Base-by-base conservation (phyloP, 2,113 vertebrate species). In the Chionis minor region DNA sequence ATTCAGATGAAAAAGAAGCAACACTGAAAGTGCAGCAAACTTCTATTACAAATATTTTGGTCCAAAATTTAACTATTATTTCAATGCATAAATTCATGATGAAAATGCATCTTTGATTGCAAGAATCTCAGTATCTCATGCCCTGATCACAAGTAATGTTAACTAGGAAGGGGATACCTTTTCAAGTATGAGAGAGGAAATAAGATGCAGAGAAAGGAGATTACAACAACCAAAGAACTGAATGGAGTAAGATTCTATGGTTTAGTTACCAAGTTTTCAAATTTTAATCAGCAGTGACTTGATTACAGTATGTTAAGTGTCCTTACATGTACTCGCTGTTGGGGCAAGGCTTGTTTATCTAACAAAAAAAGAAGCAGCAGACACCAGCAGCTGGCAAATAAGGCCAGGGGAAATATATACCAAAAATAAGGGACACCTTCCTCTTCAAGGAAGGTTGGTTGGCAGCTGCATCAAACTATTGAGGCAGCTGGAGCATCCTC, bases 1-100 rank as follows among this genome's bases (percentile, higher is more conserved):
- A 84, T 81, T 83, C 47, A 63, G n/a, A 91, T 81, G 42, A 89
- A 94, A 96, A 87, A 20, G 32, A 92, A 87, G 33, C 22, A 63
- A 59, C 10, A 45, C 2, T 0, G 1, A 35, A 92, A 82, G n/a
- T 35, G 32, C 6, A 87, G 62, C 38, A 61, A 72, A 42, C 10
- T 67, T 74, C 52, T 58, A 32, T 28, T 47, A 62, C 12, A 88
- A 45, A 42, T 74, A 45, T 42, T 82, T 86, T 83, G 40, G 40
- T 69, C 21, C 18, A 52, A 72, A 93, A 95, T 69, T 51, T 42
- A 90, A 58, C 28, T 15, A 26, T 5, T 75, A n/a, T 67, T 74
- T 59, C 47, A 66, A 69, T n/a, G 56, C 14, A 88, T 44, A 79
- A 47, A 58, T 75, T 77, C 72, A 15, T 65, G 5, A 27, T 32